Base-by-base conservation (phyloP, 2,888 invertebrate genomes). In the Erebia palarica region DNA sequence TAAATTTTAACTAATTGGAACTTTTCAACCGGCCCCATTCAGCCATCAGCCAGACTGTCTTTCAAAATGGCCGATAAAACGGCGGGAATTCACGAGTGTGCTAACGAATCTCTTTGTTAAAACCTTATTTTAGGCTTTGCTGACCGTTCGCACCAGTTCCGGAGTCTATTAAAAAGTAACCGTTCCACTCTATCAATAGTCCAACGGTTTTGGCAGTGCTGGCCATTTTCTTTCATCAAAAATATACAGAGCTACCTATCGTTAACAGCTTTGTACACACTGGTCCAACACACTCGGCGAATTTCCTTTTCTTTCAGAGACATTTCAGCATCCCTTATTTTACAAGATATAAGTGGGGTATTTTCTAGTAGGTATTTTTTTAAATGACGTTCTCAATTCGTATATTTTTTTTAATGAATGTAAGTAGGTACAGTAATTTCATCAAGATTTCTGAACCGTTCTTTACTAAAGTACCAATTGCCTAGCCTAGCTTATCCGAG, bases 51-150 rank as follows among this genome's bases (percentile, higher is more conserved):
- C n/a, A n/a, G n/a, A n/a, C n/a, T 55, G 27, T 65, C 65, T 65
- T 65, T 65, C 53, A 65, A 65, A 53, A 65, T 53, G 53, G 53
- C 55, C 16, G 27, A 65, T 64, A 42, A 42, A 65, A 65, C 53
- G 53, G 53, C 53, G 66, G 63, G 67, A 73, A 68, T 67, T 65
- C 73, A 73, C 70, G 67, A 70, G 67, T 74, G 64, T 79, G 73
- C 87, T 91, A 91, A 91, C 91, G 90, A 91, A 90, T 81, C 86
- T 84, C 88, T 89, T 91, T 91, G 91, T 91, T 86, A 82, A 85
- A 87, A 86, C 86, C 87, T 88, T 89, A 87, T 86, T 88, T 86
- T 84, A 83, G 86, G 84, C 85, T 86, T 85, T 86, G 88, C 88
- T 88, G 87, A 86, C 85, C 84, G 80, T 83, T 81, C 81, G 75